Conservation (phyloP, 2,113 vertebrate genomes). For the Hyperopisus bebe region DNA sequence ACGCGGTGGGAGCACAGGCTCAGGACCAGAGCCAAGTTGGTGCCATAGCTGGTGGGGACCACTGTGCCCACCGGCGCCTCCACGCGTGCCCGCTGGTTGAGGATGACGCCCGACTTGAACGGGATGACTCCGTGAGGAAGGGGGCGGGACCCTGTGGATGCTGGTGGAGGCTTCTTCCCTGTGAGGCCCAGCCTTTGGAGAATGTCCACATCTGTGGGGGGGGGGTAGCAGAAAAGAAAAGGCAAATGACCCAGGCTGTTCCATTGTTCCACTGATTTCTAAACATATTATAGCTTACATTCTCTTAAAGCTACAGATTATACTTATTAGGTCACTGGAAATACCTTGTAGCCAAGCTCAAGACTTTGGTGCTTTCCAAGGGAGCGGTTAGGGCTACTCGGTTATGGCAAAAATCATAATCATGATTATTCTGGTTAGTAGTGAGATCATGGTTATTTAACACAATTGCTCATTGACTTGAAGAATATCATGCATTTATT, state of each 20-base stretch:
- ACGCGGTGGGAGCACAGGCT: constrained; percentile 85
- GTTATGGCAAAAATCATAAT: neutral
- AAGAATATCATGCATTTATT: neutral
- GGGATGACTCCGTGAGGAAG: constrained; percentile 77
- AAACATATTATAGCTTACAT: neutral
- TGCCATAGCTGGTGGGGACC: constrained; percentile 62
- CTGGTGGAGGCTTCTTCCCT: constrained; percentile 52
- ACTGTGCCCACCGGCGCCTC: constrained; percentile 67
- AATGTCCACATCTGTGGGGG: constrained; percentile 83
- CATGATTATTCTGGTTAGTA: neutral
- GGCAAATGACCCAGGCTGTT: neutral
- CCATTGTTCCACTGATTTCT: constrained; percentile 1
- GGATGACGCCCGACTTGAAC: constrained; percentile 82
- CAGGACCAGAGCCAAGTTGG: constrained; percentile 75
- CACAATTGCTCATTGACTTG: neutral
- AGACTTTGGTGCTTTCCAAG: neutral
- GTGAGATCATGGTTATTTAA: neutral
- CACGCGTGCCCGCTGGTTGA: constrained; percentile 75
- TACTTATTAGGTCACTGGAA: neutral
- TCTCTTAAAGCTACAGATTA: neutral
- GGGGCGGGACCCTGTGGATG: constrained; percentile 47
- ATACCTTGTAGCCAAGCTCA: neutral
- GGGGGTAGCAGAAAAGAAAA: constrained; percentile 23
- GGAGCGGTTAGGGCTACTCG: neutral
- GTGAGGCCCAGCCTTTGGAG: constrained; percentile 82